Percentiles rank a stretch among this genome's conserved stretches.
phyloP scores from a whole-genome alignment of 1,140 invertebrate species.

The Adoxophyes honmai region DNA sequence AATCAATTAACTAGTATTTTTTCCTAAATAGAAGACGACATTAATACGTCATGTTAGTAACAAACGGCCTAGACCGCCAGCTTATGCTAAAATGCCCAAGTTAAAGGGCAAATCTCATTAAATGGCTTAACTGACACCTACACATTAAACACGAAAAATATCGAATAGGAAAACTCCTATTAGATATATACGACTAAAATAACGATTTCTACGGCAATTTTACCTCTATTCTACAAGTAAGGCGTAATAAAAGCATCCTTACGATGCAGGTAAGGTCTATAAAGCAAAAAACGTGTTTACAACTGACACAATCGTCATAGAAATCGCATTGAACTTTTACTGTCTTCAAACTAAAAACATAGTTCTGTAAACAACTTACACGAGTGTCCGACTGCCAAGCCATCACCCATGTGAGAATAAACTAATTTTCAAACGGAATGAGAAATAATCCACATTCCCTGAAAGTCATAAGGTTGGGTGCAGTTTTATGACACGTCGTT shows the following conservation, averaged over 20 bases:
- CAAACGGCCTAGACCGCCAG: neutral
- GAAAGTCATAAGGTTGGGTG: constrained; percentile 42
- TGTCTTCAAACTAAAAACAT: constrained; percentile 14
- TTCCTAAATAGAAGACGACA: too few species aligned
- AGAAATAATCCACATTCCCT: constrained; percentile 64
- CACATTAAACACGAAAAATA: constrained; percentile 3
- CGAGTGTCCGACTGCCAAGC: constrained; percentile 74
- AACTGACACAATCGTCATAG: neutral
- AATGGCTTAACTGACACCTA: constrained; percentile 15
- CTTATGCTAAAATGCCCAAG: constrained; percentile 5
- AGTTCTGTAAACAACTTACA: constrained; percentile 46
- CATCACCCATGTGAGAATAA: constrained; percentile 74
- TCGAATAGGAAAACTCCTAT: neutral
- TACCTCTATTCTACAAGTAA: too few species aligned
- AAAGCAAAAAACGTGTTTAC: constrained; percentile 9
- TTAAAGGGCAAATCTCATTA: constrained; percentile 21
- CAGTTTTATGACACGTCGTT: constrained; percentile 63
- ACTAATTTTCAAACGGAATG: constrained; percentile 62
- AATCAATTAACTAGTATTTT: neutral
- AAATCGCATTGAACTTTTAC: constrained; percentile 17
- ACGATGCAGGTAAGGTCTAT: neutral
- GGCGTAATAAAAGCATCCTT: neutral
- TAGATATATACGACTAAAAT: neutral
- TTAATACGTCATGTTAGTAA: neutral
- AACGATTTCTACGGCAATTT: neutral